A percentile compares a stretch with the other conserved stretches of the same genome.
These are phyloP conservation scores for Drosophila rubida DNA, from an alignment of 2,888 invertebrate genomes.

Conservation along the genomic window DNA sequence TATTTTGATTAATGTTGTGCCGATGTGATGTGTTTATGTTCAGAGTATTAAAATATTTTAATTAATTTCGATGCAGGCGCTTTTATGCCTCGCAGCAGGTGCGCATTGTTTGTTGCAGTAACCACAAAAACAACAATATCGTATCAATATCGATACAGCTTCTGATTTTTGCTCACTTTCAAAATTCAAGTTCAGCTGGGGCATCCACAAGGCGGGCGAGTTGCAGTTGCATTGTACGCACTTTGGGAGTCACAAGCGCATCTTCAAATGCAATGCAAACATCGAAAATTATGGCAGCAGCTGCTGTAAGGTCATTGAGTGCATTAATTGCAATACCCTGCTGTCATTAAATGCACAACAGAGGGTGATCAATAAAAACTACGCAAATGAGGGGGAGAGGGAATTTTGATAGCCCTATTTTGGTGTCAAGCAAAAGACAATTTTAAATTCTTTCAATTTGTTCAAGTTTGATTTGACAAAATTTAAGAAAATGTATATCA, in stretches of 20 bases:
- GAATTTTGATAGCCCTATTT: no score
- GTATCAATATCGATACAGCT: constrained; percentile 19
- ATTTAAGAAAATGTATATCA: no score
- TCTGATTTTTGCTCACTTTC: constrained; percentile 40
- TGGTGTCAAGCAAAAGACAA: no score
- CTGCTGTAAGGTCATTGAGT: constrained; percentile 60
- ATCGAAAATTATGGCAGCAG: constrained; percentile 36
- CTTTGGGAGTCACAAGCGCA: constrained; percentile 47
- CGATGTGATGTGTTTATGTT: constrained; percentile 23
- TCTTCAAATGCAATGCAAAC: constrained; percentile 68
- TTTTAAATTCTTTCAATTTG: no score
- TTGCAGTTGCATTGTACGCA: constrained; percentile 44
- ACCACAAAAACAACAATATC: constrained; percentile 14
- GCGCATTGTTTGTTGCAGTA: constrained; percentile 27
- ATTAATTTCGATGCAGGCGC: constrained; percentile 35
- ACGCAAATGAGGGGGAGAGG: not conserved
- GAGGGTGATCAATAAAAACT: not conserved
- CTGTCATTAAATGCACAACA: not conserved
- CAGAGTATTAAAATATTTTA: constrained; percentile 26
- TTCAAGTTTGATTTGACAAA: no score
- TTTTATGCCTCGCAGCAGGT: constrained; percentile 39
- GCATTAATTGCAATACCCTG: constrained; percentile 55
- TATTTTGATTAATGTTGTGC: constrained; percentile 44
- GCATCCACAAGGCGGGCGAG: constrained; percentile 51
- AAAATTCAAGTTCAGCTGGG: constrained; percentile 52